phyloP scores from a whole-genome alignment of 2,113 vertebrate genomes.

The Macheiramphus alcinus region DNA sequence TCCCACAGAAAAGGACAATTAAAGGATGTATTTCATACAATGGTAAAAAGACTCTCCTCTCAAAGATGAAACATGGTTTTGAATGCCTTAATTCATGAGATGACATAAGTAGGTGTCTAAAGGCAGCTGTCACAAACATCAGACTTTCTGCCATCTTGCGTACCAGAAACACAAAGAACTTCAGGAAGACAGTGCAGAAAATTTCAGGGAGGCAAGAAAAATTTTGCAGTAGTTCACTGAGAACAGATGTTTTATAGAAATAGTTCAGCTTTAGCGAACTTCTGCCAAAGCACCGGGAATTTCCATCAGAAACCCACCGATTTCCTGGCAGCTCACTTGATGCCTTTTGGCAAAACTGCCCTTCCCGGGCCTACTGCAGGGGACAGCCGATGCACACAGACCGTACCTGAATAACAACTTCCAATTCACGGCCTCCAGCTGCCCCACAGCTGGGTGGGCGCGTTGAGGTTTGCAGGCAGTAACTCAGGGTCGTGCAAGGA shows the following conservation, averaged over 20 bases:
- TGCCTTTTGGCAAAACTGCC: background rate
- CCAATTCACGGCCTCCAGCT: rapidly evolving
- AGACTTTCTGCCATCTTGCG: background rate
- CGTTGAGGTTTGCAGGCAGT: rapidly evolving
- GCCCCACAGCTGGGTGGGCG: background rate
- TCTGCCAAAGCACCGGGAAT: background rate
- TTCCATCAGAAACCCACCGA: background rate
- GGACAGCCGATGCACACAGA: background rate
- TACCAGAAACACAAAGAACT: background rate
- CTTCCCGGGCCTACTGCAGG: background rate
- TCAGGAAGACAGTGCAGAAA: background rate
- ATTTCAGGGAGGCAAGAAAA: background rate
- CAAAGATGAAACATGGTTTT: background rate
- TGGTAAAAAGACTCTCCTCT: background rate
- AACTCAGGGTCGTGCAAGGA: background rate
- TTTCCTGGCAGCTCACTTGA: background rate
- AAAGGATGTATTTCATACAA: background rate
- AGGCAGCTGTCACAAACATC: background rate
- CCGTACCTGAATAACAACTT: rapidly evolving
- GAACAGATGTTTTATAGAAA: background rate
- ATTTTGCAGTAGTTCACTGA: background rate
- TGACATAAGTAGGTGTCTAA: background rate
- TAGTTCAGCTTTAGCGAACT: background rate
- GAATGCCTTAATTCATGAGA: background rate
- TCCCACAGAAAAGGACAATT: background rate